Evolutionary conservation across 2,113 vertebrate species (phyloP), one percentile per base, ranked within the genome.

Genomic region (Crotalus helleri): DNA sequence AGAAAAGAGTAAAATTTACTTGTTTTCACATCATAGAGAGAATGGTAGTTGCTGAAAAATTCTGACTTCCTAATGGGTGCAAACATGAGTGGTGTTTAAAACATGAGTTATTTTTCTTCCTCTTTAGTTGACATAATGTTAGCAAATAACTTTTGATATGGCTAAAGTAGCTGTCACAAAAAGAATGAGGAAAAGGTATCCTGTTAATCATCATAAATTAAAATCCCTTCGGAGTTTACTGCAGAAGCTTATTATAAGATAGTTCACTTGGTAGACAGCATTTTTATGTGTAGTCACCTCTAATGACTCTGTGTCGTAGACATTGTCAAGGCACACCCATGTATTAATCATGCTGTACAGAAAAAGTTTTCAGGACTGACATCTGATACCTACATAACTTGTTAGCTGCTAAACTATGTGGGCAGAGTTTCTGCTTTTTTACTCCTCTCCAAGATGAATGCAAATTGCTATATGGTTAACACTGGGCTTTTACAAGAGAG

Each of bases 241-340:
- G 54, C 90, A 88, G 26, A 58, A 85, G 87, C 94, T 94, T 12
- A 95, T 89, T 90, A 92, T 54, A 91, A 94, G 85, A 51, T 94
- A 91, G 89, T 74, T 90, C 89, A 64, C 94, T 93, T 86, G 93
- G 93, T 74, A 29, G 89, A 91, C 87, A 49, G 33, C 95, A 94
- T 97, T 96, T 94, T 90, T 92, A 26, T 85, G 64, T 53, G 49
- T 58, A 95, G 8, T 86, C 93, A 12, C 88, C 85, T 95, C 53
- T 90, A 19, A 92, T 91, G 88, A 94, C 88, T 39, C 88, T 53
- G 13, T 88, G 44, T 93, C 55, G 21, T 93, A 90, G 88, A 86
- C 89, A 53, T 86, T 19, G 57, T 93, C 55, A 93, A 64, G 74
- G 17, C 59, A 55, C 85, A 74, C 93, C 92, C 53, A 64, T 95